Base-by-base conservation (phyloP, 2,797 vertebrate genomes). In the Sebastes miniatus region DNA sequence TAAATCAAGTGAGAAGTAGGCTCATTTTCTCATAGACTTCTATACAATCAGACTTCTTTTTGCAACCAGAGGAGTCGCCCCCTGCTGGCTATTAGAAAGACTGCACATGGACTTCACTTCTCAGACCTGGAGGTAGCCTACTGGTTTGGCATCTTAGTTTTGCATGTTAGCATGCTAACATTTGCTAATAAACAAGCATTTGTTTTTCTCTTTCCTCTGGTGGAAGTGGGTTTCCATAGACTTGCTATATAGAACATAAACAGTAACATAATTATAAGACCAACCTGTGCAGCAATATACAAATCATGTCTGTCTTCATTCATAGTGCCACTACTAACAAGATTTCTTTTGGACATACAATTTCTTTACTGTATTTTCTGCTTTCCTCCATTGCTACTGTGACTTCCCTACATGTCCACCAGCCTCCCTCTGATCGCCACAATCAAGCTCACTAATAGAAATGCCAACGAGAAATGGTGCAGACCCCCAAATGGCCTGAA, bases 381-480 rank as follows among this genome's bases (percentile, higher is more conserved):
- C 47, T 34, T 54, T 18, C 29, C 58, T 24, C 56, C 4, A 3
- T 3, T 65, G n/a, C 11, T 4, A 11, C 63, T 43, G 24, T 31
- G 24, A 32, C 70, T 34, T 59, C 34, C 58, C 66, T 13, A 20
- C 29, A 47, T 3, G 10, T 47, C 64, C 79, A 58, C 52, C 36
- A 63, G 34, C 56, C n/a, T 73, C 65, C 10, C 66, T 63, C 62
- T n/a, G 77, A 87, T 67, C 9, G 74, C 75, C 69, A 39, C 72
- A 76, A 87, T 79, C 83, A 73, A 69, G 70, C 63, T 64, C 68
- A 3, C 72, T 86, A 72, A 80, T 76, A 79, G 82, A 89, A 84
- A 85, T 12, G 64, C 73, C 86, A 85, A 80, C 70, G 65, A 59
- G 67, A 73, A 76, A 79, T 31, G 39, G 39, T 1, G 13, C 5